phyloP scores from a whole-genome alignment of 2,113 vertebrate genomes.

The Mystacornis crossleyi region DNA sequence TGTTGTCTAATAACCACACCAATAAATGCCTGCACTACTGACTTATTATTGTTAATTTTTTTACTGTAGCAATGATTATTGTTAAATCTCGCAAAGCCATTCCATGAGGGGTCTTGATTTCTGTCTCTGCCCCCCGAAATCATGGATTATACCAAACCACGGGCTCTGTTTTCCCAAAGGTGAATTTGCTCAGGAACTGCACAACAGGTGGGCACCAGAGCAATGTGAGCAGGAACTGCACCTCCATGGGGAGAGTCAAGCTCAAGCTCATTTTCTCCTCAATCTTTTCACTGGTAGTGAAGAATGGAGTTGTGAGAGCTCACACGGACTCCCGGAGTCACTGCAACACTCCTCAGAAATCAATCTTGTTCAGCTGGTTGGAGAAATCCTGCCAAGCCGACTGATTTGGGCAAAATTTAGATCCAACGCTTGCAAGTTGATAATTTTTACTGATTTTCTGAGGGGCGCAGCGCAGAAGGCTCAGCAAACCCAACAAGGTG shows the following conservation, averaged over 20 bases:
- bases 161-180: background rate
- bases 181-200: background rate
- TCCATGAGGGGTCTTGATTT: background rate
- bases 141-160: background rate
- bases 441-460: background rate
- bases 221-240: background rate
- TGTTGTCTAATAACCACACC: background rate
- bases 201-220: background rate
- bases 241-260: background rate
- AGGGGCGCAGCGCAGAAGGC: accelerated
- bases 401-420: background rate
- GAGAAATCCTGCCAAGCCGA: background rate
- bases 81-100: background rate
- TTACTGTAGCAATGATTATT: background rate
- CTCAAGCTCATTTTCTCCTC: background rate
- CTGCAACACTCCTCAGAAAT: background rate
- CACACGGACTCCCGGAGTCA: background rate
- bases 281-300: background rate
- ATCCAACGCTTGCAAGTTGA: accelerated
- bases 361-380: background rate
- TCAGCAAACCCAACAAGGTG: background rate
- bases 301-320: background rate
- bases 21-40: background rate
- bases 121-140: background rate
- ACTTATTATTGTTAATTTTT: background rate